These are phyloP conservation scores for Panopea generosa DNA, from an alignment of 2,888 invertebrate species.

Conservation along the genomic window DNA sequence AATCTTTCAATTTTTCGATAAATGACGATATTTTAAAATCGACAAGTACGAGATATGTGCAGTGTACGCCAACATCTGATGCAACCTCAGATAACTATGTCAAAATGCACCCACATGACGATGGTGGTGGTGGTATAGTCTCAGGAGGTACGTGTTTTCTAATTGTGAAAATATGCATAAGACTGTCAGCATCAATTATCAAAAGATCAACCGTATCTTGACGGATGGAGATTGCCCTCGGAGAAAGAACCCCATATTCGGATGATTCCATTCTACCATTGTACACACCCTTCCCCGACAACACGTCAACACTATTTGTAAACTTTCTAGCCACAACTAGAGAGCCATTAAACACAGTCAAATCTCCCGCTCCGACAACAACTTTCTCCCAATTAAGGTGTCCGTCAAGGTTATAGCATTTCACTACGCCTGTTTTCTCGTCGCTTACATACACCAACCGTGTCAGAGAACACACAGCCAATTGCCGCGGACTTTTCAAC, in stretches of 20 bases:
- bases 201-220: slow-evolving; percentile 10
- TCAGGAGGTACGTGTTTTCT: background rate
- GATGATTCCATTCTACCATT: slow-evolving; percentile 39
- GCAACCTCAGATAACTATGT: too few relatives aligned
- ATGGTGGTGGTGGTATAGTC: too few relatives aligned
- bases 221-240: slow-evolving; percentile 20
- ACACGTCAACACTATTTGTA: slow-evolving; percentile 44
- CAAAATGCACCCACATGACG: too few relatives aligned
- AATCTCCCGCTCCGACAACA: slow-evolving; percentile 33
- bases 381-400: slow-evolving; percentile 48
- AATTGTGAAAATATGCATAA: slow-evolving; percentile 37
- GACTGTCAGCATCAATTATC: slow-evolving; percentile 29
- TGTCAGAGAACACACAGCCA: slow-evolving; percentile 42
- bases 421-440: slow-evolving; percentile 34
- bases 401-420: slow-evolving; percentile 49
- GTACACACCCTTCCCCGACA: slow-evolving; percentile 31
- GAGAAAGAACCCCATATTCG: slow-evolving; percentile 34
- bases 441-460: slow-evolving; percentile 49
- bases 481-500: slow-evolving; percentile 31
- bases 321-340: slow-evolving; percentile 30
- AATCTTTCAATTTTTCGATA: too few relatives aligned
- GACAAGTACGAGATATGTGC: too few relatives aligned
- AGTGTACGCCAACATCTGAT: too few relatives aligned
- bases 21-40: too few relatives aligned
- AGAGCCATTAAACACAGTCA: slow-evolving; percentile 41